Conservation (phyloP, 2,888 invertebrate genomes). For the Callyntrura sp. region DNA sequence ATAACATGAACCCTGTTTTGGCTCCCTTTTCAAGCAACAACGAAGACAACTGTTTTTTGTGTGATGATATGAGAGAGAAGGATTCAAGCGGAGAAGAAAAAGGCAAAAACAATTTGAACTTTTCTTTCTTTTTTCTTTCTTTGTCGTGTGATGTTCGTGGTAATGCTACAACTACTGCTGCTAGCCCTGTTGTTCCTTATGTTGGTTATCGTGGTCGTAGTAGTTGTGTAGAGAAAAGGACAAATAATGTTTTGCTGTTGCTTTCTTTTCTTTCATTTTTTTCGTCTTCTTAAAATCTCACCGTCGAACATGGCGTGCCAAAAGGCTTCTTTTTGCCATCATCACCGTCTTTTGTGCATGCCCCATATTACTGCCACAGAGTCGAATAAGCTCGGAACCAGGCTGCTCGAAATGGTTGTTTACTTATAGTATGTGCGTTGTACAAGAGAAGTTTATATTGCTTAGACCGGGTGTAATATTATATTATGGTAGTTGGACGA, state of each 20-base stretch:
- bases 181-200: too few relatives aligned
- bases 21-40: background rate
- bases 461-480: too few relatives aligned
- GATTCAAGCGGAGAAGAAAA: background rate
- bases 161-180: background rate
- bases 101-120: background rate
- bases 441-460: too few relatives aligned
- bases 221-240: background rate
- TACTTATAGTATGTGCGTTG: background rate
- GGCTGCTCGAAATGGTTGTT: background rate
- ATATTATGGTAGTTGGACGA: conserved; percentile 14
- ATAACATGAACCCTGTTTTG: conserved; percentile 42
- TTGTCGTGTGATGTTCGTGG: too few relatives aligned
- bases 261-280: background rate
- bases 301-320: conserved; percentile 46
- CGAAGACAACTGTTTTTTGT: background rate
- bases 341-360: background rate
- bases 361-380: background rate
- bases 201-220: too few relatives aligned
- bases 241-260: conserved; percentile 17
- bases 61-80: background rate
- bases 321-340: conserved; percentile 48
- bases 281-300: background rate
- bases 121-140: background rate
- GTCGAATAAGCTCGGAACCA: background rate